Percentiles rank a stretch among this genome's conserved stretches.
Conservation (phyloP, 2,113 vertebrate genomes). For the Oceanites oceanicus region DNA sequence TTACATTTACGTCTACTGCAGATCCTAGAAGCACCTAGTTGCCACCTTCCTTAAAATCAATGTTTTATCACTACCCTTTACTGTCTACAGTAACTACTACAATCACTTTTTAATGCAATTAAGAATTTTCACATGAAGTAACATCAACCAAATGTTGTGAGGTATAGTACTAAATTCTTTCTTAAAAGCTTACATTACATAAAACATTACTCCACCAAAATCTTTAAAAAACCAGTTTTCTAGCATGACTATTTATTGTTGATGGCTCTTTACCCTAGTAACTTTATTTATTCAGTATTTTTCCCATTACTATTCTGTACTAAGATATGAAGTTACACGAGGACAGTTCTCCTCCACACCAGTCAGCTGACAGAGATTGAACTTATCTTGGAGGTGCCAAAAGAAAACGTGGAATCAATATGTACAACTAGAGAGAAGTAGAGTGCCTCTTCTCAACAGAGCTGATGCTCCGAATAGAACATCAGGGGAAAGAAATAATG, state of each 20-base stretch:
- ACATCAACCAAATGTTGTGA: background rate
- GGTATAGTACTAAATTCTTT: background rate
- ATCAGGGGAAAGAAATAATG: background rate
- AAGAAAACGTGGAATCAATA: background rate
- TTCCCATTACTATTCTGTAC: background rate
- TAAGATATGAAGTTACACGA: background rate
- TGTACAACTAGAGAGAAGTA: background rate
- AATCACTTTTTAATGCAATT: background rate
- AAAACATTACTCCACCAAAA: background rate
- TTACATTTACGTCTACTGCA: slow-evolving; percentile 23
- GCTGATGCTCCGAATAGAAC: background rate
- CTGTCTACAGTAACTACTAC: background rate
- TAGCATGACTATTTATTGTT: background rate
- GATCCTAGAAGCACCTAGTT: background rate
- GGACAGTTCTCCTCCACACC: background rate
- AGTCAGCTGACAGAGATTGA: background rate
- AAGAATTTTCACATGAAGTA: background rate
- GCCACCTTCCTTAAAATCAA: background rate
- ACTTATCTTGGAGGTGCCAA: background rate
- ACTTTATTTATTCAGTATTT: background rate
- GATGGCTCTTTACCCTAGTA: background rate
- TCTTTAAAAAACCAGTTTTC: background rate
- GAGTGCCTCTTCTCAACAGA: background rate
- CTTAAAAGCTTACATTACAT: background rate
- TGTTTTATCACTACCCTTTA: background rate